phyloP scores from a whole-genome alignment of 30 jellyfish, hydroid and myxozoan species.

The Thelohanellus kitauei region DNA sequence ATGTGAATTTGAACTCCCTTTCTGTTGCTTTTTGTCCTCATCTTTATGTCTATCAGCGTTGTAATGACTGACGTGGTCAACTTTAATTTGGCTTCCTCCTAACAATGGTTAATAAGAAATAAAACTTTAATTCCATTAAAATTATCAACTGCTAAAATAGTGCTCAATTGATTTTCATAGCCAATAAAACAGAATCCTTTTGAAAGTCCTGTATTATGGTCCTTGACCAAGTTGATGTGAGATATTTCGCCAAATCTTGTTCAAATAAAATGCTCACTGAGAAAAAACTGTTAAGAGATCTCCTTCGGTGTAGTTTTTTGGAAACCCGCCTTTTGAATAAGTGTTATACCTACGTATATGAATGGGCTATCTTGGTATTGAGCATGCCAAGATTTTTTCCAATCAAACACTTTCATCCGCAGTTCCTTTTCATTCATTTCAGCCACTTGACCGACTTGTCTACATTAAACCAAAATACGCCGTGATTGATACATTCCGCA shows the following conservation, averaged over 20 bases:
- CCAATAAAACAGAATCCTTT: constrained; percentile 81
- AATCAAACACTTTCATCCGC: constrained; percentile 26
- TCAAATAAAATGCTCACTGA: neutral
- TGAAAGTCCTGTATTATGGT: constrained; percentile 49
- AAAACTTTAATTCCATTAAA: constrained; percentile 51
- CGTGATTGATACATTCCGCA: too few relatives aligned
- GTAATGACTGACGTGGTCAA: constrained; percentile 67
- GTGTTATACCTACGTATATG: constrained; percentile 27
- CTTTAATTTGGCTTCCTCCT: constrained; percentile 82
- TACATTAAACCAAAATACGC: too few relatives aligned
- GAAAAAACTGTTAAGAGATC: neutral
- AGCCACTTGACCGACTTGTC: constrained; percentile 37
- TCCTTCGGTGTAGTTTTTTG: neutral
- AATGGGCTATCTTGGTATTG: constrained; percentile 79
- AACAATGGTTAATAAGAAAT: constrained; percentile 11
- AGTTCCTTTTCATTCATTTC: constrained; percentile 57
- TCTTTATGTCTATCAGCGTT: constrained; percentile 57
- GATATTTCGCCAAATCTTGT: constrained; percentile 74
- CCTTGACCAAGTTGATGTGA: constrained; percentile 58
- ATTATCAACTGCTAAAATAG: constrained; percentile 71
- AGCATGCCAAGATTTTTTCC: constrained; percentile 33
- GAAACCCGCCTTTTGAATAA: neutral
- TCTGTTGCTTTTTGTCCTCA: constrained; percentile 76
- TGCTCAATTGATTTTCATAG: constrained; percentile 64
- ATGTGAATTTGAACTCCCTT: too few relatives aligned